Base-by-base conservation (phyloP, 2,797 vertebrate species). In the Triplophysa yarkandensis region DNA sequence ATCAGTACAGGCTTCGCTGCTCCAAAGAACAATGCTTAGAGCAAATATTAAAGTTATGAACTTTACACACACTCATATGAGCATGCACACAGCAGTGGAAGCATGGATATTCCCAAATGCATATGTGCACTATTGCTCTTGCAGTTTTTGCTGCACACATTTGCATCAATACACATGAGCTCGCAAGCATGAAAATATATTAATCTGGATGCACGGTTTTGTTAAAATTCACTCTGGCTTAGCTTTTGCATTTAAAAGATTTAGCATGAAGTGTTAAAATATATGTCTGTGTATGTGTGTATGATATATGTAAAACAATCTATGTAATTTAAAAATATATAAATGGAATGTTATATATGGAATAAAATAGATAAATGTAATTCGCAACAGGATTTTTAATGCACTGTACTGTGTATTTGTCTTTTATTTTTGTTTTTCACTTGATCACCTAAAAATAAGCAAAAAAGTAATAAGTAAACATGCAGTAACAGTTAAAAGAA, bases 11-110 rank as follows among this genome's bases (percentile, higher is more conserved):
- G 34, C 65, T 50, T 55, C 44, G 44, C 46, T 68, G 16, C 64
- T 7, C 23, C 21, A 55, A 5, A 50, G 23, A 43, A 70, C 54
- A 74, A 46, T 63, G n/a, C 68, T 76, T 78, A 78, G 52, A 77
- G 76, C n/a, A 46, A 11, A 68, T 43, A 32, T 34, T 28, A 69
- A 54, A 68, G 17, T 14, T 57, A 27, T 11, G 19, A 27, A 61
- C 28, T 8, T 6, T 27, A 48, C 23, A 63, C 43, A 58, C 52
- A 54, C 52, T 58, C 64, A 46, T 27, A 52, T 41, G 41, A 55
- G 60, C 41, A 63, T 64, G 65, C 67, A 52, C 48, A 44, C 6
- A 25, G 14, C 23, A 9, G 50, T 10, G 3, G 39, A 74, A 74
- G 30, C n/a, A 1, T 44, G 52, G 63, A 34, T 58, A 36, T 74